Base-by-base conservation (phyloP, 2,797 vertebrate species). In the Sebastes dallii region DNA sequence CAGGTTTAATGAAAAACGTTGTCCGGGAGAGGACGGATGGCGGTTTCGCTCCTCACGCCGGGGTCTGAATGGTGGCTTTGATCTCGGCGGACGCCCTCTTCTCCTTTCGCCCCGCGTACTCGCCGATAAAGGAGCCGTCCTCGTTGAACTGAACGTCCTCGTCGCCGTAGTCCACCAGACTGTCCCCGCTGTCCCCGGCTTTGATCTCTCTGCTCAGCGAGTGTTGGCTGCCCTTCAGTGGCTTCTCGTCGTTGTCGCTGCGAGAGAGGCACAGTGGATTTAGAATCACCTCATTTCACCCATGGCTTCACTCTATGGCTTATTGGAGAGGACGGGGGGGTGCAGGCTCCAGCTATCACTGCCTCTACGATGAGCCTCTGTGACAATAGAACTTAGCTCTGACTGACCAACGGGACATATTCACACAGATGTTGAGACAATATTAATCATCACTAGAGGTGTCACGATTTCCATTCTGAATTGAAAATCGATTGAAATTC, bases 121-220 rank as follows among this genome's bases (percentile, higher is more conserved):
- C 97, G 10, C 98, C 98, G 74, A 99, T 99, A 83, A 99, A 99
- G 16, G 98, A 99, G 72, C 98, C 98, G 10, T 99, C 98, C 95
- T 99, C 98, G 52, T 97, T 98, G 96, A 99, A 99, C 84, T 98
- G 97, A 46, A 88, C 96, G 2, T 99, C 98, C 90, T 98, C 98
- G 1, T 98, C 98, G 24, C 97, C 97, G 18, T 99, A 99, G 92
- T 98, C 97, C 81, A 97, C 98, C 91, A 99, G 94, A 90, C 98
- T 99, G 95, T 99, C 98, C 66, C 97, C 97, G 54, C 98, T 99
- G 90, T 96, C 97, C 13, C 95, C 96, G n/a, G 95, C 94, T 93
- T 98, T 98, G 89, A 97, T 95, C 81, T 97, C 95, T 75, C 96
- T 95, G 77, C 95, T 95, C 65, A 99, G 94, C 29, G 98, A 98